These are phyloP conservation scores for Cryptoprocta ferox DNA, from an alignment of 2,797 vertebrate species.

Conservation along the genomic window DNA sequence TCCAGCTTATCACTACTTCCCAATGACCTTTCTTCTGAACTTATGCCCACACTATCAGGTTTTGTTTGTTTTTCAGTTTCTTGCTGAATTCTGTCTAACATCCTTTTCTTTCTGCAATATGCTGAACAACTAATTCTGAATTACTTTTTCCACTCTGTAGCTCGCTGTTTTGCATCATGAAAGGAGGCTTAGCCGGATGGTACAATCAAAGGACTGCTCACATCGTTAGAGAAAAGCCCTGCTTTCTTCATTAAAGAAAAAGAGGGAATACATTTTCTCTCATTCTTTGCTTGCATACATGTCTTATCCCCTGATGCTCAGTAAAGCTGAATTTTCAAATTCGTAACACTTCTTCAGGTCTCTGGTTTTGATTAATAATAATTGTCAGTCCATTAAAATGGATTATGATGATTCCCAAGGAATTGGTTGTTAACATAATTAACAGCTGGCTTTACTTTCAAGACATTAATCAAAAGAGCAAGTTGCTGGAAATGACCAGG, in stretches of 20 bases:
- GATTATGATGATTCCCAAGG: slow-evolving; percentile 76
- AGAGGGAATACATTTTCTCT: neutral
- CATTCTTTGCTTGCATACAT: slow-evolving; percentile 44
- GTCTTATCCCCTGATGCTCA: neutral
- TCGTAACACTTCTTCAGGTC: slow-evolving; percentile 49
- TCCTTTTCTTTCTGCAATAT: slow-evolving; percentile 23
- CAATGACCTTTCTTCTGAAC: slow-evolving; percentile 17
- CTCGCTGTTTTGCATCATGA: slow-evolving; percentile 54
- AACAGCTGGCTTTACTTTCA: slow-evolving; percentile 80
- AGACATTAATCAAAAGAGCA: slow-evolving; percentile 79
- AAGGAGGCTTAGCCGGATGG: neutral
- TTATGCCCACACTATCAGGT: neutral
- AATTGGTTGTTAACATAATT: slow-evolving; percentile 81
- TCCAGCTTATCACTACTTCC: neutral
- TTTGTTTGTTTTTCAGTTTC: slow-evolving; percentile 59
- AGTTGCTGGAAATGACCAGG: slow-evolving; percentile 77
- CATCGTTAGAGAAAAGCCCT: neutral
- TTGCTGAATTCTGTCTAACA: slow-evolving; percentile 21
- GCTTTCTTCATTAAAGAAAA: slow-evolving; percentile 23
- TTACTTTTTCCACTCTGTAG: slow-evolving; percentile 37
- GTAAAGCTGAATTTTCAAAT: slow-evolving; percentile 62
- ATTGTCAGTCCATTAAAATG: slow-evolving; percentile 78
- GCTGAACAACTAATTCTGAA: slow-evolving; percentile 55
- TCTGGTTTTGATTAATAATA: slow-evolving; percentile 74
- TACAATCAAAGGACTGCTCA: slow-evolving; percentile 46